Conservation (phyloP, 2,113 vertebrate species). For the Ivindomyrus marchei region DNA sequence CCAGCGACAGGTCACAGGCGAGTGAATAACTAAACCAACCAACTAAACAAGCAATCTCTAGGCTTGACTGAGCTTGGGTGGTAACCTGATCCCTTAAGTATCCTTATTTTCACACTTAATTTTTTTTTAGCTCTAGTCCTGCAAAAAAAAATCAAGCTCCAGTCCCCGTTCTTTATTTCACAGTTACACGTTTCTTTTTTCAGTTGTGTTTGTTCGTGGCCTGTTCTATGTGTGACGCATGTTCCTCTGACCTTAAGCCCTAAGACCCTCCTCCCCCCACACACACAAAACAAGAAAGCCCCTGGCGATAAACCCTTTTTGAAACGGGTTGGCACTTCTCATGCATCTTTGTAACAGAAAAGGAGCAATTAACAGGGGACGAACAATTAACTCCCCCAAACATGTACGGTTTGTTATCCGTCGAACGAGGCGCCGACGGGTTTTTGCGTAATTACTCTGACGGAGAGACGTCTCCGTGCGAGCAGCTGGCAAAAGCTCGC, state of each 20-base stretch:
- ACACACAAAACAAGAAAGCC: background rate
- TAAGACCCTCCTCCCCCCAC: background rate
- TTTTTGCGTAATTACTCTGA: slow-evolving; percentile 13
- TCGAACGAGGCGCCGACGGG: background rate
- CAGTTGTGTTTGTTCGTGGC: background rate
- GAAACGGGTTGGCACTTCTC: background rate
- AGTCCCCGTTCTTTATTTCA: slow-evolving; percentile 30
- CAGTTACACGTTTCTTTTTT: background rate
- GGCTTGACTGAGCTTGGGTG: slow-evolving; percentile 34
- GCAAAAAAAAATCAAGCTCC: slow-evolving; percentile 50
- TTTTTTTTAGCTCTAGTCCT: slow-evolving; percentile 40
- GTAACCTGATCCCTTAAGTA: slow-evolving; percentile 44
- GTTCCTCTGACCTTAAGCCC: background rate
- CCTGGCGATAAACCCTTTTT: background rate
- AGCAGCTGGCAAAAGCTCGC: background rate
- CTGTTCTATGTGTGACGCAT: background rate
- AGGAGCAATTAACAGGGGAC: background rate
- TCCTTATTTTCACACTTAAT: slow-evolving; percentile 13
- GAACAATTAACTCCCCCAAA: slow-evolving; percentile 1
- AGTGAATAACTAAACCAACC: slow-evolving; percentile 50
- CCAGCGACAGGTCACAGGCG: slow-evolving; percentile 31
- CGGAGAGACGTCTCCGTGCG: background rate
- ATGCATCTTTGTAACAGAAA: slow-evolving; percentile 3
- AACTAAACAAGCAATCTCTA: slow-evolving; percentile 47
- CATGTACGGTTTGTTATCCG: background rate